Conservation (phyloP, 2,797 vertebrate species). For the Bradypus variegatus region DNA sequence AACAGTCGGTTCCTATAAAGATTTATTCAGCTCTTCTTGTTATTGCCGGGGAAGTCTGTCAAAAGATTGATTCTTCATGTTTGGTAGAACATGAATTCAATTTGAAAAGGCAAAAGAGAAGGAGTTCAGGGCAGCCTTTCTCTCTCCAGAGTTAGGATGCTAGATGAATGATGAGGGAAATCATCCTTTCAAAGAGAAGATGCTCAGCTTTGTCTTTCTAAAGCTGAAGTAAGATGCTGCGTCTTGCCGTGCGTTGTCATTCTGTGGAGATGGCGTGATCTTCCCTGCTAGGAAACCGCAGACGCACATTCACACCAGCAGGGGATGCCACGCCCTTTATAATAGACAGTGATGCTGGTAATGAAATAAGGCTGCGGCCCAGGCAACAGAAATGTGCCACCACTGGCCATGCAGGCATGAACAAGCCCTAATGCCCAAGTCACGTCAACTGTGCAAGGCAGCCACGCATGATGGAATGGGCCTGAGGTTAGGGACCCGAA, state of each 20-base stretch:
- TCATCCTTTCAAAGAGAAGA: background rate
- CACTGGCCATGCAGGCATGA: background rate
- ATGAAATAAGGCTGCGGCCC: background rate
- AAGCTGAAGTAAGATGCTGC: background rate
- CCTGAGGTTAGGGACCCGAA: rapidly evolving
- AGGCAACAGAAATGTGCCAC: background rate
- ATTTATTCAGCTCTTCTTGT: background rate
- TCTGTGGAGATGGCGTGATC: background rate
- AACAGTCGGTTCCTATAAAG: background rate
- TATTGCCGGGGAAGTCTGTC: background rate
- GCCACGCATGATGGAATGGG: background rate
- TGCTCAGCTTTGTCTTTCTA: background rate
- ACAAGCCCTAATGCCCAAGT: background rate
- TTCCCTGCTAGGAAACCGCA: background rate
- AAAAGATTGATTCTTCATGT: background rate
- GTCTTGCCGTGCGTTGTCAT: background rate
- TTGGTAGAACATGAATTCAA: background rate
- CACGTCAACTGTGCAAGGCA: background rate
- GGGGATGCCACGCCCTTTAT: background rate
- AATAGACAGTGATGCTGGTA: background rate
- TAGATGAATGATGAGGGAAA: background rate
- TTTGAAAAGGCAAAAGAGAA: background rate
- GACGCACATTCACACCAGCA: background rate
- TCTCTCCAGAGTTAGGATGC: background rate
- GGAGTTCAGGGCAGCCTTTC: background rate